Base-by-base conservation (phyloP, 2,113 vertebrate species). In the Rhabdornis inornatus region DNA sequence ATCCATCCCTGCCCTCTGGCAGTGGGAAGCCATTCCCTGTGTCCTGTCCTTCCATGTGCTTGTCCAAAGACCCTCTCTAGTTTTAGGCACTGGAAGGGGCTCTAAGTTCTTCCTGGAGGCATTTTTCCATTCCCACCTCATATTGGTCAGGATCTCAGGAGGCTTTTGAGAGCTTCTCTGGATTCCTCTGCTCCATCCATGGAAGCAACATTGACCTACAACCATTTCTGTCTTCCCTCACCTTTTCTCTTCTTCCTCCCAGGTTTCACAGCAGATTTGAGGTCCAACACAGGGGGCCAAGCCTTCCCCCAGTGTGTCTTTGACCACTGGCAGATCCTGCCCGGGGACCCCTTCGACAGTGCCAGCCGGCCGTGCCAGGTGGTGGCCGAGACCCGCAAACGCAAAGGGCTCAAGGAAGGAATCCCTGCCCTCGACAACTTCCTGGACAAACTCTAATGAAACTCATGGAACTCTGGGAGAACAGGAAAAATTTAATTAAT, bases 281-380 rank as follows among this genome's bases (percentile, higher is more conserved):
- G 99, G 72, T 99, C 99, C 86, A 99, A 99, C 98, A 99, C 99
- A 0, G 99, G 99, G 0, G 99, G 99, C 56, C 99, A 99, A 93
- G 99, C 99, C 19, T 99, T 99, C 97, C 99, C 99, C 20, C 99
- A 99, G 98, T 99, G 99, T 0, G 99, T 99, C 37, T 99, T 99
- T 0, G 99, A 99, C 97, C 99, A 99, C 96, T 99, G 99, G 99
- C 99, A 99, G 98, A 97, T 99, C 93, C 98, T 99, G 33, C 98
- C 98, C 0, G 99, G 99, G 39, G 98, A 99, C 37, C 99, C 99
- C n/a, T 96, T 98, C 1, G 99, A 99, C 21, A 35, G 68, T 1
- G 6, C 95, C 85, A 95, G 65, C 96, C 98, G 98, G 14, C 99
- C 99, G 1, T 94, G 63, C 69, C 92, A 98, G 23, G 98, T 99